Base-by-base conservation (phyloP, 2,888 invertebrate species). In the Drosophila meridiana region DNA sequence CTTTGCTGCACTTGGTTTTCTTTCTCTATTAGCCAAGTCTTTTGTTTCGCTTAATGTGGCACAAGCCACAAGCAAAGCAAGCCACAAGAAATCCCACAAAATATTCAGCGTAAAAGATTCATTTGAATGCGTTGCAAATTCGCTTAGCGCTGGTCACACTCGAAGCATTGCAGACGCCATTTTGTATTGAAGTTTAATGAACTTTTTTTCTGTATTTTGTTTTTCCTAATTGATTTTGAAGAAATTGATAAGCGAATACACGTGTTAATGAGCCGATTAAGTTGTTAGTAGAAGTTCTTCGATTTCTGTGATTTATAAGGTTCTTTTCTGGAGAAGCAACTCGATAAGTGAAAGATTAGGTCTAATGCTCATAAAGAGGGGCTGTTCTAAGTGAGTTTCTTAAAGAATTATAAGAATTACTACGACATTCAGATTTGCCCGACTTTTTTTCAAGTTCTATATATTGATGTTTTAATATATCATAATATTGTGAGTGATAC, bases 51-150 rank as follows among this genome's bases (percentile, higher is more conserved):
- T 57, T 61, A 68, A 68, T 74, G 70, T 75, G 75, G 62, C 76
- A 65, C 76, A 79, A 62, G 67, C 65, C 62, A 59, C 56, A 48
- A 69, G 42, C 59, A 47, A 53, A 58, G 9, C 50, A 32, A 69
- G 40, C 70, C n/a, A 42, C 45, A 28, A 59, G 58, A 50, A 75
- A 77, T 63, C 59, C 9, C 48, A 36, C 61, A 55, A 48, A 64
- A 72, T 34, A 63, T 60, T 48, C 57, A 48, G 69, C 60, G 57
- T 63, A 63, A 63, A 73, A 63, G 43, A 66, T 66, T 57, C 43
- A 57, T 67, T 68, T 64, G 61, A 64, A 65, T 62, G 68, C 68
- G 63, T 72, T 30, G 57, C 64, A 58, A 76, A 77, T 76, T 76
- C 53, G 64, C 38, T 72, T 59, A 42, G 20, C 20, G 43, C 48